These are phyloP conservation scores for Noctua comes DNA, from an alignment of 2,888 invertebrate species.

Conservation along the genomic window DNA sequence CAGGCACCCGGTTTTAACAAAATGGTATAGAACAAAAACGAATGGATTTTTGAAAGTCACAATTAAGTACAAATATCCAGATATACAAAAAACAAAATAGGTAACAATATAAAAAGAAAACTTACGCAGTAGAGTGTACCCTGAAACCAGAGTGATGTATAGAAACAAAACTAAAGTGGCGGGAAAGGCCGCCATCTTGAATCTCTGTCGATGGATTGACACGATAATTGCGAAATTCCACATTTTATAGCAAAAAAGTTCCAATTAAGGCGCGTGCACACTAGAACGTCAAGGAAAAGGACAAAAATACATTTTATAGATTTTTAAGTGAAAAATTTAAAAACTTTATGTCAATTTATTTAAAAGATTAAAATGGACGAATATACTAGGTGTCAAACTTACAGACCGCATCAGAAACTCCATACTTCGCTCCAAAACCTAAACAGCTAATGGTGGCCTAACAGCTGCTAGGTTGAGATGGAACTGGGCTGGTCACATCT, in stretches of 20 bases:
- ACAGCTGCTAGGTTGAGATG: too few relatives aligned
- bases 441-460: too few relatives aligned
- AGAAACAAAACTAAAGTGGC: conserved; percentile 45
- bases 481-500: too few relatives aligned
- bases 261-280: conserved; percentile 16
- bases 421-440: too few relatives aligned
- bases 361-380: too few relatives aligned
- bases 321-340: too few relatives aligned
- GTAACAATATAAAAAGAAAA: not conserved
- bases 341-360: too few relatives aligned
- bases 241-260: conserved; percentile 39
- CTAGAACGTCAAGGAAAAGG: not conserved
- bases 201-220: conserved; percentile 33
- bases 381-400: too few relatives aligned
- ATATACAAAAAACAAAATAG: not conserved
- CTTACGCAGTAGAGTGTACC: conserved; percentile 57
- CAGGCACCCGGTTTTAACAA: not conserved
- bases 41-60: not conserved
- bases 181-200: conserved; percentile 58
- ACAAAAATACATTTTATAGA: too few relatives aligned
- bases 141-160: conserved; percentile 35
- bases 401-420: too few relatives aligned
- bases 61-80: not conserved
- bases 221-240: conserved; percentile 13
- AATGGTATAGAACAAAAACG: not conserved